These are phyloP conservation scores for Sarcophaga caerulescens DNA, from an alignment of 2,888 invertebrate genomes.

Conservation along the genomic window DNA sequence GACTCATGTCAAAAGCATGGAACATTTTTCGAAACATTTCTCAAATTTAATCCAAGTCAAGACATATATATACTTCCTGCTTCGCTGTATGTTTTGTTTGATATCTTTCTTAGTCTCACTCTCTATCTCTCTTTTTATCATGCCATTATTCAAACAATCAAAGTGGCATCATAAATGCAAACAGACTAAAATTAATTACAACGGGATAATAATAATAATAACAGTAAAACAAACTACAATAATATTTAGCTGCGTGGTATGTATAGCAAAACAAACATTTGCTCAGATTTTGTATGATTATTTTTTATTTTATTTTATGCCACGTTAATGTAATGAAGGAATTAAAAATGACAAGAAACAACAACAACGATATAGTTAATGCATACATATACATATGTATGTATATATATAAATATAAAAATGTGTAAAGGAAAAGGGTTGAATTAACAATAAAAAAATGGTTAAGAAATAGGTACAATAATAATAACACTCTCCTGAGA, in stretches of 20 bases:
- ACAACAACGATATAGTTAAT: slow-evolving; percentile 30
- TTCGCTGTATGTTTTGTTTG: slow-evolving; percentile 33
- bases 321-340: slow-evolving; percentile 47
- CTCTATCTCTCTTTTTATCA: not conserved
- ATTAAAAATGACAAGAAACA: slow-evolving; percentile 37
- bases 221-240: slow-evolving; percentile 7
- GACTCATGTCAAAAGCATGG: not conserved
- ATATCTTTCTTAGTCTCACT: slow-evolving; percentile 28
- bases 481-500: slow-evolving; percentile 62
- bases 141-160: not conserved
- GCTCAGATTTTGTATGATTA: slow-evolving; percentile 25
- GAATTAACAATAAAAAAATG: slow-evolving; percentile 45
- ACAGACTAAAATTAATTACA: slow-evolving; percentile 42
- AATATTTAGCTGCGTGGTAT: slow-evolving; percentile 9
- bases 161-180: slow-evolving; percentile 22
- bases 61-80: not conserved
- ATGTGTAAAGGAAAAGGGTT: slow-evolving; percentile 52
- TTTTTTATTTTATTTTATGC: not conserved
- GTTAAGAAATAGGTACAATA: not conserved
- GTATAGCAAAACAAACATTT: slow-evolving; percentile 43
- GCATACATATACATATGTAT: not conserved
- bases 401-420: too few relatives aligned
- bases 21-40: too few relatives aligned
- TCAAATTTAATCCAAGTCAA: not conserved
- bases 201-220: slow-evolving; percentile 29